A percentile compares a stretch with the other conserved stretches of the same genome.
These are phyloP conservation scores for Agrilus cyanescens DNA, from an alignment of 2,888 invertebrate genomes.

Conservation along the genomic window DNA sequence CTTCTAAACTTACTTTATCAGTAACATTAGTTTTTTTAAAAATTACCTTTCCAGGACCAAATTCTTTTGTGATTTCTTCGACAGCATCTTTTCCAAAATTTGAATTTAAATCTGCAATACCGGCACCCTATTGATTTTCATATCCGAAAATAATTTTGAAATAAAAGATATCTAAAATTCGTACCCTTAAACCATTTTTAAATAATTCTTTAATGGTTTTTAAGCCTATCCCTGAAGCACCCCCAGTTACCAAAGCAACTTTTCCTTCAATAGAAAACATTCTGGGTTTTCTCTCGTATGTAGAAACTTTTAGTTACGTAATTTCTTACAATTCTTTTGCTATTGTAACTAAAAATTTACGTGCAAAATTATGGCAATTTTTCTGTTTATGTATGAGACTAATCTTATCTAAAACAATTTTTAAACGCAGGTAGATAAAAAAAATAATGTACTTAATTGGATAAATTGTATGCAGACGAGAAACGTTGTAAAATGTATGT, in stretches of 20 bases:
- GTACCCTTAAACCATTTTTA: conserved; percentile 15
- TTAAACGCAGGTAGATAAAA: too few relatives aligned
- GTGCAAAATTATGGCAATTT: too few relatives aligned
- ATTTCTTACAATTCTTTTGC: too few relatives aligned
- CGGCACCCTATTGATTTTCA: conserved; percentile 12
- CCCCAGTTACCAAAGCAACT: conserved; percentile 22
- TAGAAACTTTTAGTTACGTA: too few relatives aligned
- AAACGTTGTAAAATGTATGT: too few relatives aligned
- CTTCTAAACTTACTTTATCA: conserved; percentile 57
- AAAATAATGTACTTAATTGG: too few relatives aligned
- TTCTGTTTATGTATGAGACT: too few relatives aligned
- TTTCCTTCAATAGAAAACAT: conserved; percentile 13
- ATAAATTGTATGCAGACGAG: too few relatives aligned
- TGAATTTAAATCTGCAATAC: conserved; percentile 13
- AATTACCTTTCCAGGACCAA: conserved; percentile 51
- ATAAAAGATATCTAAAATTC: not conserved
- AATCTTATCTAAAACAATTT: too few relatives aligned
- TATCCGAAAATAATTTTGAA: conserved; percentile 5
- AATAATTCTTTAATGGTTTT: conserved; percentile 15
- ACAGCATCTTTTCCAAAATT: conserved; percentile 45
- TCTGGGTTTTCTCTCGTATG: not conserved
- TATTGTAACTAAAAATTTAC: too few relatives aligned
- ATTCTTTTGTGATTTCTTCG: conserved; percentile 46
- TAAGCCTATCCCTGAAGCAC: conserved; percentile 19
- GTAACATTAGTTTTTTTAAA: conserved; percentile 60